Evolutionary conservation across 2,888 invertebrate species (phyloP).

Genomic region (Drosophila fungiperda): DNA sequence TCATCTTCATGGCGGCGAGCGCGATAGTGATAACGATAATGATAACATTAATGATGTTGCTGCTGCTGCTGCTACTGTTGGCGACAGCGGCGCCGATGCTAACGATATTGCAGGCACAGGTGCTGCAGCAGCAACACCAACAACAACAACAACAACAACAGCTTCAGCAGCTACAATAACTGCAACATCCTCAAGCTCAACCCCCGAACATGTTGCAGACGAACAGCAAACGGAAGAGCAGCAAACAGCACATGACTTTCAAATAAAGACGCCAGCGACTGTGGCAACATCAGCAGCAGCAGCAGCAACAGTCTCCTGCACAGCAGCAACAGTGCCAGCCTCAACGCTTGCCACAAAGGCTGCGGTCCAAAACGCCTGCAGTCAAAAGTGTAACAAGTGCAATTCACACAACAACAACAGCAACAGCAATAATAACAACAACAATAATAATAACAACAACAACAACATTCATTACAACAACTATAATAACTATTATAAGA

Average conservation of each 20-base stretch:
- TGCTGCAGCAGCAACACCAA: slow-evolving; percentile 26
- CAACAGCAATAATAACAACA: slow-evolving; percentile 52
- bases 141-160: slow-evolving; percentile 10
- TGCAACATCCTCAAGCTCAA: slow-evolving; percentile 30
- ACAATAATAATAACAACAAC: slow-evolving; percentile 67
- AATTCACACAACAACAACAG: slow-evolving; percentile 79
- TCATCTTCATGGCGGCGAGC: slow-evolving; percentile 49
- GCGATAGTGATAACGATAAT: slow-evolving; percentile 30
- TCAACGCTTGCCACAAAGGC: slow-evolving; percentile 17
- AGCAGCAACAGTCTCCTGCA: slow-evolving; percentile 31
- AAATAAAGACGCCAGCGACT: slow-evolving; percentile 6
- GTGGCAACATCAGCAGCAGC: slow-evolving; percentile 26
- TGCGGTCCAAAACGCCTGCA: slow-evolving; percentile 53
- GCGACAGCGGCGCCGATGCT: background rate
- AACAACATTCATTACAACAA: slow-evolving; percentile 84
- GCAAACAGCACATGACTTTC: slow-evolving; percentile 3
- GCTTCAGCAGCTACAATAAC: slow-evolving; percentile 10
- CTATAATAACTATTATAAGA: slow-evolving; percentile 84
- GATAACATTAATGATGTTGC: slow-evolving; percentile 32
- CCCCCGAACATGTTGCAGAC: slow-evolving; percentile 32
- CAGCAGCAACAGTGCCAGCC: slow-evolving; percentile 36
- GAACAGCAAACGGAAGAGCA: slow-evolving; percentile 16
- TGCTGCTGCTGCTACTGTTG: slow-evolving; percentile 20
- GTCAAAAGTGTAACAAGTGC: slow-evolving; percentile 83
- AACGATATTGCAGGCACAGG: slow-evolving; percentile 18